These are phyloP conservation scores for Paelopatides confundens DNA, from an alignment of 53 echinoderm and acorn worm genomes.

Conservation along the genomic window DNA sequence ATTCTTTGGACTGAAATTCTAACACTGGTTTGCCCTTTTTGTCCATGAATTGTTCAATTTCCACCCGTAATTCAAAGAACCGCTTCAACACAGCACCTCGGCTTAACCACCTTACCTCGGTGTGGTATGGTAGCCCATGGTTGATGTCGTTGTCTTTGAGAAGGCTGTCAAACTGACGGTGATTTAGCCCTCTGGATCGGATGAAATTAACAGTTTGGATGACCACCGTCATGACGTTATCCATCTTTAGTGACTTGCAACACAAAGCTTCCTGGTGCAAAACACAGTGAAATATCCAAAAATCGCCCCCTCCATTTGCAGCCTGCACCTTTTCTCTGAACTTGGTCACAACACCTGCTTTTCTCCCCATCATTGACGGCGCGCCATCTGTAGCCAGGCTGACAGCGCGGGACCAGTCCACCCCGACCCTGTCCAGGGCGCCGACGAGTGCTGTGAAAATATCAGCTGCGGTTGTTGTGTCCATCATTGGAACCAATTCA, in stretches of 20 bases:
- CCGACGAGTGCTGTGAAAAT: too few relatives aligned
- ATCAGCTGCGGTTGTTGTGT: neutral
- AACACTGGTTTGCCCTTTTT: too few relatives aligned
- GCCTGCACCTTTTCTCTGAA: neutral
- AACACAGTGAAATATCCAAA: constrained; percentile 25
- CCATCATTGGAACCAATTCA: neutral
- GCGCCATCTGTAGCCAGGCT: neutral
- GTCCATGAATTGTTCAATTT: too few relatives aligned
- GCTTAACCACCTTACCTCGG: constrained; percentile 22
- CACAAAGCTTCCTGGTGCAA: constrained; percentile 10
- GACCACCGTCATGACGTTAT: neutral
- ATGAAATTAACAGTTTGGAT: constrained; percentile 4
- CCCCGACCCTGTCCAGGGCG: neutral
- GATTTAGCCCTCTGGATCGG: neutral
- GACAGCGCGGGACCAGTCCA: neutral
- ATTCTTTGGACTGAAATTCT: too few relatives aligned
- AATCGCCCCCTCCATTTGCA: neutral
- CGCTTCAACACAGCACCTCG: too few relatives aligned
- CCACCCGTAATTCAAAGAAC: too few relatives aligned
- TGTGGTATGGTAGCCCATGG: too few relatives aligned
- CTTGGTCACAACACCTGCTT: neutral
- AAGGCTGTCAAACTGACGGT: neutral
- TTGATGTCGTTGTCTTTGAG: constrained; percentile 12
- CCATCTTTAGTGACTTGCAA: neutral
- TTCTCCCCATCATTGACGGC: neutral